These are phyloP conservation scores for Lasiurus cinereus DNA, from an alignment of 2,113 vertebrate genomes.

Conservation along the genomic window DNA sequence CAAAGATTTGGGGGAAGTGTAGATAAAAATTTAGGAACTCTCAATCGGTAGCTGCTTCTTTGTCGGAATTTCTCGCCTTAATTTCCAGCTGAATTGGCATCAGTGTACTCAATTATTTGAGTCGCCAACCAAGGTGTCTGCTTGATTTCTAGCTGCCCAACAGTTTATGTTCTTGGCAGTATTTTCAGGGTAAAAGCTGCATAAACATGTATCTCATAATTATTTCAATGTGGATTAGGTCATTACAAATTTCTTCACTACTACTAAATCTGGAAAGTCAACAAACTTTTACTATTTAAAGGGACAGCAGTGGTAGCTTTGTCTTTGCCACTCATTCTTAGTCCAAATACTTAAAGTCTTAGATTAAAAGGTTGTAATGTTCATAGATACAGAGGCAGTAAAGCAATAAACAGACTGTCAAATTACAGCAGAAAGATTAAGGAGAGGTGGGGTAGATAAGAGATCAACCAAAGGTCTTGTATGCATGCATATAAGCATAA, in stretches of 20 bases:
- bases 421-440: no score
- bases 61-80: background rate
- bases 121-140: background rate
- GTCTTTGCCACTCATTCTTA: constrained; percentile 32
- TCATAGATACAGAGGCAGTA: no score
- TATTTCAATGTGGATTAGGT: background rate
- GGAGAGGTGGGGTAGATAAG: no score
- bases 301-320: background rate
- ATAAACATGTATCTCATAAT: background rate
- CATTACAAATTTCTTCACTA: background rate
- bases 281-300: constrained; percentile 3
- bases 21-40: background rate
- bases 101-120: background rate
- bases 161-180: background rate
- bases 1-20: background rate
- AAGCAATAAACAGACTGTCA: no score
- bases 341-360: background rate
- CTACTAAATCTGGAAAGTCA: background rate
- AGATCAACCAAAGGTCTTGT: no score
- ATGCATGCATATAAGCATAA: no score
- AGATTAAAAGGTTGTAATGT: background rate
- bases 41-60: background rate
- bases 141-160: background rate
- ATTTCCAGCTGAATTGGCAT: background rate
- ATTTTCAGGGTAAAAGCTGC: background rate